A percentile compares a stretch with the other conserved stretches of the same genome.
Evolutionary conservation across 1,140 invertebrate species (phyloP).

Genomic region (Anthonomus grandis): DNA sequence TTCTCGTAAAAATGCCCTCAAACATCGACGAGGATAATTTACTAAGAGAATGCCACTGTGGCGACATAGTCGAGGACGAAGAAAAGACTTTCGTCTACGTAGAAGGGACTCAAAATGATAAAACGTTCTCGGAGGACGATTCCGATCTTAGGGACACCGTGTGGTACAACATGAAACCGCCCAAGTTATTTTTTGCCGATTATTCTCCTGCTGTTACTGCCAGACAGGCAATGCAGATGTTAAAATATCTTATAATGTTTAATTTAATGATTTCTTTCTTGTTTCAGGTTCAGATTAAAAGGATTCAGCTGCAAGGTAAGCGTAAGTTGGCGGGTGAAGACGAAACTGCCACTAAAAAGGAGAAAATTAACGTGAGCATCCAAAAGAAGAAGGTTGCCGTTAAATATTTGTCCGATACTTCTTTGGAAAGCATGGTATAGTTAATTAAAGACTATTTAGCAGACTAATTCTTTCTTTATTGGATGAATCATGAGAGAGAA

Average conservation of each 20-base stretch:
- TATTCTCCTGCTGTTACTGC: slow-evolving; percentile 14
- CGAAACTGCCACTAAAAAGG: not conserved
- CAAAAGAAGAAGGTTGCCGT: slow-evolving; percentile 18
- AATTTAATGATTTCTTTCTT: no score
- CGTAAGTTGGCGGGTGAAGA: slow-evolving; percentile 20
- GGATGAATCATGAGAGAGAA: no score
- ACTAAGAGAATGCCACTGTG: slow-evolving; percentile 9
- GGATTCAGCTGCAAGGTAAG: slow-evolving; percentile 22
- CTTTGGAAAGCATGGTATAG: no score
- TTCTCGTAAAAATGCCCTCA: not conserved
- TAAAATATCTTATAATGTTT: no score
- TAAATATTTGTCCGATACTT: slow-evolving; percentile 13
- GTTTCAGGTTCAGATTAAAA: slow-evolving; percentile 23
- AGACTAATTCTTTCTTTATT: no score
- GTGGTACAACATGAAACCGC: slow-evolving; percentile 22
- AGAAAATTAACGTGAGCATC: slow-evolving; percentile 16
- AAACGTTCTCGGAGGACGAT: slow-evolving; percentile 7
- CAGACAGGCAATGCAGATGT: no score
- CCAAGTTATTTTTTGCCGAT: slow-evolving; percentile 10
- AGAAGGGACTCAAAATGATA: slow-evolving; percentile 15
- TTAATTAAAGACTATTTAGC: no score
- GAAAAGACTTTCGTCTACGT: slow-evolving; percentile 21
- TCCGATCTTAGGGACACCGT: slow-evolving; percentile 11
- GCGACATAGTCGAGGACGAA: slow-evolving; percentile 6
- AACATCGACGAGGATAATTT: not conserved